Evolutionary conservation across 2,113 vertebrate genomes (phyloP), one percentile per base, ranked within the genome.

Genomic region (Pungitius pungitius): DNA sequence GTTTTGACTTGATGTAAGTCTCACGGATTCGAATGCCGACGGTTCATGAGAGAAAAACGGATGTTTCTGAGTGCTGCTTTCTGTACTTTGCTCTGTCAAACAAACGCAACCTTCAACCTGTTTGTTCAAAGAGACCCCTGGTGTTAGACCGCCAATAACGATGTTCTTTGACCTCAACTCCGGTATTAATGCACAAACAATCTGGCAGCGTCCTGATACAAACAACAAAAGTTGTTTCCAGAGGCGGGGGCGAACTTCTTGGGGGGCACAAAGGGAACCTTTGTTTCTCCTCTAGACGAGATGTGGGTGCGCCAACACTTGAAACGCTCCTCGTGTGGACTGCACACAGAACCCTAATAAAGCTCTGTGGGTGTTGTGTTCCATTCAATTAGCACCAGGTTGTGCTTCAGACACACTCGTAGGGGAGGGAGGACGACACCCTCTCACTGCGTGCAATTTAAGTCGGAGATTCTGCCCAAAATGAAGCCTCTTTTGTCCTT

Each of bases 201-300:
- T 67, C 22, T 54, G 24, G 57, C 2, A 55, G 60, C 35, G 60
- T 37, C 37, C 52, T 20, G 18, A 27, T 6, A 15, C 52, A 63
- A 33, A 51, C 8, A 12, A 51, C 17, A 57, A 51, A 51, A 2
- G 27, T 82, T 88, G 85, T 86, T 84, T 59, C 65, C 45, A 45
- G 69, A 71, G 33, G 33, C 3, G 33, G 73, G 18, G n/a, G 69
- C 47, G 67, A 83, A 69, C 65, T 79, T 69, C 56, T 65, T 55
- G 15, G 22, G 47, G 69, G 82, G 75, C 60, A 87, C 72, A 89
- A 83, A 52, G 81, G 75, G 30, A 57, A 66, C 62, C 85, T 85
- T 87, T 91, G 86, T 90, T 88, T 85, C 67, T 69, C 59, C 62
- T 75, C 68, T 22, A 82, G 85, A 86, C 80, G 70, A 83, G 70